Conservation (phyloP, 2,888 invertebrate genomes). For the Cyaniris semiargus region DNA sequence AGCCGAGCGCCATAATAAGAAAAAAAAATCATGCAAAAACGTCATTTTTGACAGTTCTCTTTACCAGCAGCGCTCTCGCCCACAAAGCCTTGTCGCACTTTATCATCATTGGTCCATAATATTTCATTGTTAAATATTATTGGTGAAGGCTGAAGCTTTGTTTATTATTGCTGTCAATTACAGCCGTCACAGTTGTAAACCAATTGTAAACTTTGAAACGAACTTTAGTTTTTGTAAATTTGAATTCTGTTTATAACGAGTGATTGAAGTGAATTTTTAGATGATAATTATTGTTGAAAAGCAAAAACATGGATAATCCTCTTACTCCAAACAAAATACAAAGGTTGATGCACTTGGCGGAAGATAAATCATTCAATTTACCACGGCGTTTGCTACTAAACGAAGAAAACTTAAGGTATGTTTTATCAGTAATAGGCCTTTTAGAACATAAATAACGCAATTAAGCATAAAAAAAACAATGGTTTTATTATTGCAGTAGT, state of each 20-base stretch:
- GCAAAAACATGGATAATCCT: constrained; percentile 61
- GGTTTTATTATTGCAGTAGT: constrained; percentile 33
- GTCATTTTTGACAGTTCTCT: too few relatives aligned
- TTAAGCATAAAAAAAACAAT: background rate
- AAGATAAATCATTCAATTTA: constrained; percentile 61
- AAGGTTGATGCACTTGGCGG: constrained; percentile 65
- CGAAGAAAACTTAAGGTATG: constrained; percentile 55
- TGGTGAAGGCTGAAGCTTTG: background rate
- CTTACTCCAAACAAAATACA: constrained; percentile 71
- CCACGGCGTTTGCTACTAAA: constrained; percentile 48
- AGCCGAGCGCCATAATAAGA: too few relatives aligned
- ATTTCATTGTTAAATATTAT: background rate
- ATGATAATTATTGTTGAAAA: constrained; percentile 28
- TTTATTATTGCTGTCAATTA: background rate
- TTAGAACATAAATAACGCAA: background rate
- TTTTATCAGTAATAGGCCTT: background rate
- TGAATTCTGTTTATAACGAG: constrained; percentile 20
- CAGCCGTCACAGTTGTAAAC: background rate
- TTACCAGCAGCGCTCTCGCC: too few relatives aligned
- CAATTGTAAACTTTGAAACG: background rate
- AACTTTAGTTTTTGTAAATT: background rate
- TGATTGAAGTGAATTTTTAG: constrained; percentile 15
- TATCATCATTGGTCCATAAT: background rate
- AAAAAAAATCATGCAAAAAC: too few relatives aligned
- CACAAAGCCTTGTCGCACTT: too few relatives aligned